These are phyloP conservation scores for Chaunax sp. DNA, from an alignment of 2,797 vertebrate species.

Conservation along the genomic window DNA sequence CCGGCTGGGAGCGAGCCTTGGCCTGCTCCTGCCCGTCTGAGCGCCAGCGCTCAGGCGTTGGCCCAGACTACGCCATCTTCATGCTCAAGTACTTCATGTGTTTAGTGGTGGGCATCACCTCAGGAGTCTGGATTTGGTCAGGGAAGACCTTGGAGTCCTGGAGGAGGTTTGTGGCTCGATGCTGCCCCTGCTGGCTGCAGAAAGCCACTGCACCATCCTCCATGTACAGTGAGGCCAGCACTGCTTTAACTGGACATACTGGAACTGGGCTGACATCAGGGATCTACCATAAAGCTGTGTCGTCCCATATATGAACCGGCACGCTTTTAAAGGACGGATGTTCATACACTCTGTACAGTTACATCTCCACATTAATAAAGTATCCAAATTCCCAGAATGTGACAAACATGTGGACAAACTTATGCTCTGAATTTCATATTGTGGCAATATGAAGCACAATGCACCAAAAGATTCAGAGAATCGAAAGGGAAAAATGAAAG, in stretches of 20 bases:
- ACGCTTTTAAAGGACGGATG: not conserved
- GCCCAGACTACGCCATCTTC: slow-evolving; percentile 93
- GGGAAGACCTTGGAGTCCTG: slow-evolving; percentile 96
- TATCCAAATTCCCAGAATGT: slow-evolving; percentile 1
- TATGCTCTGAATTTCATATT: no score
- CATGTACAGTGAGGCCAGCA: slow-evolving; percentile 85
- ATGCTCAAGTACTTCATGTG: slow-evolving; percentile 99
- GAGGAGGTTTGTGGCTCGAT: slow-evolving; percentile 87
- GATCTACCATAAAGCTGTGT: slow-evolving; percentile 92
- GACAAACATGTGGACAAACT: slow-evolving; percentile 9
- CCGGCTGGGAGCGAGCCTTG: slow-evolving; percentile 89
- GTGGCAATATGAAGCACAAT: not conserved
- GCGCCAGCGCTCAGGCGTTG: slow-evolving; percentile 70
- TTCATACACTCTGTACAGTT: no score
- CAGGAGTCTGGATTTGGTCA: slow-evolving; percentile 98
- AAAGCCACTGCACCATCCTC: slow-evolving; percentile 85
- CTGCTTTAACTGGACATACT: slow-evolving; percentile 84
- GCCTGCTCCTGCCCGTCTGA: slow-evolving; percentile 88
- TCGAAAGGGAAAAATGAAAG: slow-evolving; percentile 8
- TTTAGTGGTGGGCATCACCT: slow-evolving; percentile 96
- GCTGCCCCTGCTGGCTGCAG: slow-evolving; percentile 87
- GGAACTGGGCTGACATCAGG: slow-evolving; percentile 82
- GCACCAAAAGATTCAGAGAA: slow-evolving; percentile 4
- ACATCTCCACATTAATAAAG: not conserved
- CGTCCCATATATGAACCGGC: slow-evolving; percentile 89